Conservation (phyloP, 92 coral and sea anemone species). For the Virgularia gustaviana region DNA sequence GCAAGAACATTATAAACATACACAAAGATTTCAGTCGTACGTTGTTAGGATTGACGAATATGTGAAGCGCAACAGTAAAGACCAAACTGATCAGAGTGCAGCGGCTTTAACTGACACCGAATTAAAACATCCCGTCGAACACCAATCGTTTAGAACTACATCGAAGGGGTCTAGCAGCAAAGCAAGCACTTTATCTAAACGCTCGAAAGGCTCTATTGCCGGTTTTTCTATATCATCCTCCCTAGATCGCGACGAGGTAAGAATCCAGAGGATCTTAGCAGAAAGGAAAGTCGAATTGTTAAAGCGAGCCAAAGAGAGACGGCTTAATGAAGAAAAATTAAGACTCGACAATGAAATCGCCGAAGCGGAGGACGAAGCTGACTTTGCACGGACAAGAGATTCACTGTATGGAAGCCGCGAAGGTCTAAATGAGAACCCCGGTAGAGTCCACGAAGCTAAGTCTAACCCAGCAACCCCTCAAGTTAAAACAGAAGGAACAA, state of each 20-base stretch:
- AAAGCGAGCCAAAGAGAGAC: constrained; percentile 45
- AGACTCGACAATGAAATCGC: constrained; percentile 54
- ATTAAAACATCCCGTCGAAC: no score
- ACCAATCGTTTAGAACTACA: constrained; percentile 6
- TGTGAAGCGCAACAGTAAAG: no score
- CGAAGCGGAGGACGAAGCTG: constrained; percentile 51
- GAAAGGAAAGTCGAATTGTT: constrained; percentile 46
- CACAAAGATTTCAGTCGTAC: constrained; percentile 31
- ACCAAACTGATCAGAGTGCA: no score
- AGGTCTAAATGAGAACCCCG: neutral
- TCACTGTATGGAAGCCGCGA: constrained; percentile 28
- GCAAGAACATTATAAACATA: constrained; percentile 22
- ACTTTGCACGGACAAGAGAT: constrained; percentile 49
- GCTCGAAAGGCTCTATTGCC: neutral
- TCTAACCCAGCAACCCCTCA: no score
- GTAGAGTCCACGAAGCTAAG: neutral
- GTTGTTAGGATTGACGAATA: constrained; percentile 13
- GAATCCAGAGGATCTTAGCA: constrained; percentile 35
- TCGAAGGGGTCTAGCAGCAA: constrained; percentile 9
- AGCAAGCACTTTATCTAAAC: neutral
- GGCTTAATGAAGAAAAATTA: constrained; percentile 44
- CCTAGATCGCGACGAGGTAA: constrained; percentile 41
- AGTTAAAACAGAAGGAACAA: no score
- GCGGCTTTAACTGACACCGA: no score
- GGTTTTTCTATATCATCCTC: constrained; percentile 16